Evolutionary conservation across 2,888 invertebrate species (phyloP).

Genomic region (Chrysomela aeneicollis): DNA sequence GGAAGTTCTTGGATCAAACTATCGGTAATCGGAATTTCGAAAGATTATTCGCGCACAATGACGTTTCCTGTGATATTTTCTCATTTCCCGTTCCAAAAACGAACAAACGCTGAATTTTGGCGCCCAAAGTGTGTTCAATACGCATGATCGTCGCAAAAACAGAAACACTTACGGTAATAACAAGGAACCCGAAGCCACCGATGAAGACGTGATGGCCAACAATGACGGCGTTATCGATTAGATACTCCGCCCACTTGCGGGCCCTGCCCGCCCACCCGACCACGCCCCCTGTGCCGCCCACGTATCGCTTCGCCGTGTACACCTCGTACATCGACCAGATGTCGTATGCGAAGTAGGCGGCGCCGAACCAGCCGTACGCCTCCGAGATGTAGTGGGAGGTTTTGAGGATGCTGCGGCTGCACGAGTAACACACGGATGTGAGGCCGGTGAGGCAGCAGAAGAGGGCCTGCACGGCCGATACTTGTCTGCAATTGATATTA

Average conservation of each 20-base stretch:
- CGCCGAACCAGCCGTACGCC: conserved; percentile 82
- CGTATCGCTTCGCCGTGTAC: conserved; percentile 55
- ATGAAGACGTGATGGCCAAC: conserved; percentile 79
- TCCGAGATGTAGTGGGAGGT: conserved; percentile 77
- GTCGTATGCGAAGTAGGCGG: conserved; percentile 81
- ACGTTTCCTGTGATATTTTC: too few species aligned
- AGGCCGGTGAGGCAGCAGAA: conserved; percentile 73
- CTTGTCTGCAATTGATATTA: conserved; percentile 64
- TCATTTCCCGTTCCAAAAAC: too few species aligned
- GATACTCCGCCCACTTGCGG: conserved; percentile 47
- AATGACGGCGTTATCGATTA: conserved; percentile 72
- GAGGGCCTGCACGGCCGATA: conserved; percentile 76
- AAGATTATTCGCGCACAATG: too few species aligned
- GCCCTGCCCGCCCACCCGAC: not conserved
- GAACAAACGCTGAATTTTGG: too few species aligned
- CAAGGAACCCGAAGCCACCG: conserved; percentile 76
- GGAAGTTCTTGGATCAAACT: too few species aligned
- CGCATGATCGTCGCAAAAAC: too few species aligned
- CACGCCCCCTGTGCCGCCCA: not conserved
- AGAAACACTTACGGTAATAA: conserved; percentile 75
- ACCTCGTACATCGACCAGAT: conserved; percentile 84
- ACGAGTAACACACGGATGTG: conserved; percentile 73
- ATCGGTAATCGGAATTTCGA: too few species aligned
- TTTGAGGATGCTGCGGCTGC: conserved; percentile 72
- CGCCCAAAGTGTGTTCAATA: too few species aligned